A percentile compares a stretch with the other conserved stretches of the same genome.
These are phyloP conservation scores for Amphiprion percula DNA, from an alignment of 2,113 vertebrate species.

Conservation along the genomic window DNA sequence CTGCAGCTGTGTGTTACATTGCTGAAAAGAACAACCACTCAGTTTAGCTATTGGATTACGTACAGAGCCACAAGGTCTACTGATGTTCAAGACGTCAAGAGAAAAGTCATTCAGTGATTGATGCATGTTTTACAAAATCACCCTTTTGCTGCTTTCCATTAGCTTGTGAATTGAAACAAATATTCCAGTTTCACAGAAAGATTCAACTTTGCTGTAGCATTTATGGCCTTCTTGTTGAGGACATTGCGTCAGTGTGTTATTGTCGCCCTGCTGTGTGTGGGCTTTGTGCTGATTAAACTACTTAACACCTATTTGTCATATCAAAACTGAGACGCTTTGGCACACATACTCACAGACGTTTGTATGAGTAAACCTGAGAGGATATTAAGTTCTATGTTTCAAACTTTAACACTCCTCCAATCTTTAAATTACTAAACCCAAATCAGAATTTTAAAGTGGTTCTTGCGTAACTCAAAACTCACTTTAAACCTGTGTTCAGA, in stretches of 20 bases:
- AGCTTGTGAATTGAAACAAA: neutral
- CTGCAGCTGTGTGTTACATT: slow-evolving; percentile 9
- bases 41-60: slow-evolving; percentile 24
- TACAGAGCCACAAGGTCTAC: slow-evolving; percentile 24
- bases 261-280: slow-evolving; percentile 35
- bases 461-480: neutral
- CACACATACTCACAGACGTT: slow-evolving; percentile 15
- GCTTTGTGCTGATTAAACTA: slow-evolving; percentile 40
- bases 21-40: slow-evolving; percentile 46
- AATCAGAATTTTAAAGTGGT: neutral
- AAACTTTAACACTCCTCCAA: neutral
- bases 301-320: slow-evolving; percentile 22
- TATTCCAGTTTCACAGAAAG: neutral
- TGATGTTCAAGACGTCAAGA: neutral
- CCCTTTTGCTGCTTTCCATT: neutral
- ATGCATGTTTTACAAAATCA: neutral
- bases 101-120: neutral
- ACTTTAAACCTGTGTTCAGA: neutral
- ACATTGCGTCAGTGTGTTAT: slow-evolving; percentile 28
- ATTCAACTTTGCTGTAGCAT: neutral
- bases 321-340: slow-evolving; percentile 6
- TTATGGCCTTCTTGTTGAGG: neutral
- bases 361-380: neutral
- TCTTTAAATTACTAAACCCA: neutral
- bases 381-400: neutral